Evolutionary conservation across 1,140 invertebrate species (phyloP).

Genomic region (Radopholus similis): DNA sequence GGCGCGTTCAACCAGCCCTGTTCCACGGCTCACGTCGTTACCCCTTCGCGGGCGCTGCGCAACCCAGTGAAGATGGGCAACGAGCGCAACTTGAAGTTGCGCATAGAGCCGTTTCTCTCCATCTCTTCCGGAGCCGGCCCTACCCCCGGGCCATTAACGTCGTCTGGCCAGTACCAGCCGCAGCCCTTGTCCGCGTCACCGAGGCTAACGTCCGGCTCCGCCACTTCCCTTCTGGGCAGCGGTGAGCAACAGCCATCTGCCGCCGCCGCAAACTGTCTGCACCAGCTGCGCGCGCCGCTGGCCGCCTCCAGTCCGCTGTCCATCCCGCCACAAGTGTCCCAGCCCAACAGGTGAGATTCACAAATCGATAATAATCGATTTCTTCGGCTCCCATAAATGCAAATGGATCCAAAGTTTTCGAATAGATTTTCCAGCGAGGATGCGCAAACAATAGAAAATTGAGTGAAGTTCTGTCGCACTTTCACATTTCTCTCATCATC

Average conservation of each 20-base stretch:
- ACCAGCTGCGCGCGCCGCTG: not conserved
- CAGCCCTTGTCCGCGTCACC: too few species aligned
- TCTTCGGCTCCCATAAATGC: too few species aligned
- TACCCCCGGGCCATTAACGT: too few species aligned
- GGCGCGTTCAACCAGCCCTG: too few species aligned
- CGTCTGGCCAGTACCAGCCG: too few species aligned
- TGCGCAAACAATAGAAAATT: too few species aligned
- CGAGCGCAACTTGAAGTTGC: slow-evolving; percentile 31
- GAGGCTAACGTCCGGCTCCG: too few species aligned
- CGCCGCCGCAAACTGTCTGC: not conserved
- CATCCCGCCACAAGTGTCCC: slow-evolving; percentile 9
- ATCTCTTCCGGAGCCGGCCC: too few species aligned
- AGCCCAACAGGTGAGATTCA: slow-evolving; percentile 36
- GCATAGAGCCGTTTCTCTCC: slow-evolving; percentile 43
- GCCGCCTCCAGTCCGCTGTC: slow-evolving; percentile 10
- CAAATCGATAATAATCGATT: not conserved
- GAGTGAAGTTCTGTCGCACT: too few species aligned
- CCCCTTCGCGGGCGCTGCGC: not conserved
- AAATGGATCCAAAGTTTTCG: too few species aligned
- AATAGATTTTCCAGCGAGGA: too few species aligned
- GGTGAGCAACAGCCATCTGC: not conserved
- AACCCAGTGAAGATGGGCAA: not conserved
- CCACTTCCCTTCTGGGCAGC: not conserved
- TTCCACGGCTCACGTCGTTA: not conserved
- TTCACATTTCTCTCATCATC: too few species aligned